Conservation (phyloP, 2,113 vertebrate genomes). For the Microtus oregoni region DNA sequence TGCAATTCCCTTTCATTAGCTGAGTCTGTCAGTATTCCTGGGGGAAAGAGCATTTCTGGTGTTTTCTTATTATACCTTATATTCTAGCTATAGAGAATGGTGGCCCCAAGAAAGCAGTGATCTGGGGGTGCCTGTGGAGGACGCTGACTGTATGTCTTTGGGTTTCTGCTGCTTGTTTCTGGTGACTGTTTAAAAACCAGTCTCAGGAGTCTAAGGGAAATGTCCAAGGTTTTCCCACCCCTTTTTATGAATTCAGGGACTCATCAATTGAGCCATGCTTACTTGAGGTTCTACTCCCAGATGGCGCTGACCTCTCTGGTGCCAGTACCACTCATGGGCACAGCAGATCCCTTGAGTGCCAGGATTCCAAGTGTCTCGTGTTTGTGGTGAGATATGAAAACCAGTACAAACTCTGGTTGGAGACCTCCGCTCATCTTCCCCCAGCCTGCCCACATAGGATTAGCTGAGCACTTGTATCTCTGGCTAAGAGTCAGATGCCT, state of each 20-base stretch:
- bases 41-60: background rate
- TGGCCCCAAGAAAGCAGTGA: background rate
- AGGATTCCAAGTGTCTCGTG: background rate
- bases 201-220: background rate
- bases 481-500: background rate
- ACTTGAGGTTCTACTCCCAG: background rate
- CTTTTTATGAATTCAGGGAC: background rate
- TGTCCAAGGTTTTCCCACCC: accelerated
- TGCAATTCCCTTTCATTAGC: background rate
- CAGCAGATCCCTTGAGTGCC: background rate
- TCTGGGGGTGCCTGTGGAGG: background rate
- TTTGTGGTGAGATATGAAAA: background rate
- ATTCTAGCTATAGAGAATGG: background rate
- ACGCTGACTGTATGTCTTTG: background rate
- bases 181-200: background rate
- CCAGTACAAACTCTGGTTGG: background rate
- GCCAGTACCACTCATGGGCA: background rate
- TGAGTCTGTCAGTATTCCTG: background rate
- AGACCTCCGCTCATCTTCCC: background rate
- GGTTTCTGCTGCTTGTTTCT: background rate
- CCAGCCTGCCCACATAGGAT: background rate
- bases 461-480: background rate
- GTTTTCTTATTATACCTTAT: conserved; percentile 46
- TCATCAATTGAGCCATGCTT: background rate
- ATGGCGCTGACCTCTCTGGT: background rate